Evolutionary conservation across 2,797 vertebrate genomes (phyloP).

Genomic region (Arnoldichthys spilopterus): DNA sequence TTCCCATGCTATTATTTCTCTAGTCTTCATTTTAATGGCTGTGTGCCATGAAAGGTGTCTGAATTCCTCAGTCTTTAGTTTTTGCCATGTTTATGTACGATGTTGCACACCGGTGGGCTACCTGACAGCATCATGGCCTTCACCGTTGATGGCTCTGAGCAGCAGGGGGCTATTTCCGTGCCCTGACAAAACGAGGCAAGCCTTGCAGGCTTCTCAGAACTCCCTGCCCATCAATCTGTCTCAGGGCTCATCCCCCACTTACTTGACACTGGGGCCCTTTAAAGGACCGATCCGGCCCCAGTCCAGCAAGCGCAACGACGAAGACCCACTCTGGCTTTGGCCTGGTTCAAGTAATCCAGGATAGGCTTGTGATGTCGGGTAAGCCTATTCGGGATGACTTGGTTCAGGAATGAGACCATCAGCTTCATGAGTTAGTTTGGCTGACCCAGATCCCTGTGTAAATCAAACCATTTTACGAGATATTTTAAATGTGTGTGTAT

Average conservation of each 20-base stretch:
- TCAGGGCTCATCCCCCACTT: slow-evolving; percentile 56
- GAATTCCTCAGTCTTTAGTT: slow-evolving; percentile 15
- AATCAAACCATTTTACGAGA: slow-evolving; percentile 50
- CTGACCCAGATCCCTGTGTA: slow-evolving; percentile 40
- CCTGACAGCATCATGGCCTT: slow-evolving; percentile 67
- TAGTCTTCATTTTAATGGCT: slow-evolving; percentile 8
- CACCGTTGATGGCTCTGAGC: slow-evolving; percentile 73
- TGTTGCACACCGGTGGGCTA: slow-evolving; percentile 18
- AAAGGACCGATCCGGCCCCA: slow-evolving; percentile 58
- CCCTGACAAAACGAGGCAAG: slow-evolving; percentile 72
- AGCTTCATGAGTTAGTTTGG: slow-evolving; percentile 60
- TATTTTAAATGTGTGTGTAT: slow-evolving; percentile 43
- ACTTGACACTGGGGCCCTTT: slow-evolving; percentile 55
- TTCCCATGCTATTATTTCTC: background rate
- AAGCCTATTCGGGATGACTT: slow-evolving; percentile 97
- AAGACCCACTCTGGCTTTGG: slow-evolving; percentile 71
- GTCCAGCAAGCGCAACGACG: slow-evolving; percentile 57
- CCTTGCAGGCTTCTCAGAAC: slow-evolving; percentile 76
- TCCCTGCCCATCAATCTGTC: slow-evolving; percentile 71
- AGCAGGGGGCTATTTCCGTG: slow-evolving; percentile 79
- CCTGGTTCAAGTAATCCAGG: slow-evolving; percentile 99
- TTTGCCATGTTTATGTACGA: slow-evolving; percentile 48
- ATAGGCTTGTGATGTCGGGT: slow-evolving; percentile 91
- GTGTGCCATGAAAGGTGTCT: background rate
- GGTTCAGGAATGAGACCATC: slow-evolving; percentile 84